Percentiles rank a stretch among this genome's conserved stretches.
Evolutionary conservation across 2,888 invertebrate species (phyloP).

Genomic region (Lepidocyrtinus sp.): DNA sequence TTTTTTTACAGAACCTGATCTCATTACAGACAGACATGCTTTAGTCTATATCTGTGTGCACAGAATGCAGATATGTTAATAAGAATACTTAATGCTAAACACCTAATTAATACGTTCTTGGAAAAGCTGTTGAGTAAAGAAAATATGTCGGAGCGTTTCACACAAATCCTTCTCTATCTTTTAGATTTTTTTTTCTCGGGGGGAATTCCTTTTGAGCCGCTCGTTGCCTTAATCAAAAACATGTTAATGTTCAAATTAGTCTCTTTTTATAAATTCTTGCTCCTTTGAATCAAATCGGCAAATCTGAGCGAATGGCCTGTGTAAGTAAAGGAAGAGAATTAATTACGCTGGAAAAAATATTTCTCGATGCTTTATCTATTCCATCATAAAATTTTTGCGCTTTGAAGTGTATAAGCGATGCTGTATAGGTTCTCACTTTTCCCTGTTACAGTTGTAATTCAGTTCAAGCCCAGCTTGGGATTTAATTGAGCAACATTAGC

Average conservation of each 20-base stretch:
- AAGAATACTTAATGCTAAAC: conserved; percentile 56
- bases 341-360: too few species aligned
- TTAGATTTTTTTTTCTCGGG: not conserved
- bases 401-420: too few species aligned
- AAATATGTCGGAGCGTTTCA: not conserved
- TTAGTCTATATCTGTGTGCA: not conserved
- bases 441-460: too few species aligned
- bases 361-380: too few species aligned
- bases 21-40: conserved; percentile 24
- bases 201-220: not conserved
- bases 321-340: conserved; percentile 26
- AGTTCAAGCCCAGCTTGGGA: conserved; percentile 4
- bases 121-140: conserved; percentile 15
- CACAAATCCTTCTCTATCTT: too few species aligned
- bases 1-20: conserved; percentile 32
- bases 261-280: not conserved
- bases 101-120: conserved; percentile 53
- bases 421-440: too few species aligned
- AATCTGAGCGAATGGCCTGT: conserved; percentile 31
- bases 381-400: too few species aligned
- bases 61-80: conserved; percentile 41
- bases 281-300: conserved; percentile 27
- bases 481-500: not conserved
- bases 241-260: conserved; percentile 16
- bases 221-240: conserved; percentile 6